Conservation (phyloP, 30 jellyfish, hydroid and myxozoan genomes). For the Aurelia coerulea region DNA sequence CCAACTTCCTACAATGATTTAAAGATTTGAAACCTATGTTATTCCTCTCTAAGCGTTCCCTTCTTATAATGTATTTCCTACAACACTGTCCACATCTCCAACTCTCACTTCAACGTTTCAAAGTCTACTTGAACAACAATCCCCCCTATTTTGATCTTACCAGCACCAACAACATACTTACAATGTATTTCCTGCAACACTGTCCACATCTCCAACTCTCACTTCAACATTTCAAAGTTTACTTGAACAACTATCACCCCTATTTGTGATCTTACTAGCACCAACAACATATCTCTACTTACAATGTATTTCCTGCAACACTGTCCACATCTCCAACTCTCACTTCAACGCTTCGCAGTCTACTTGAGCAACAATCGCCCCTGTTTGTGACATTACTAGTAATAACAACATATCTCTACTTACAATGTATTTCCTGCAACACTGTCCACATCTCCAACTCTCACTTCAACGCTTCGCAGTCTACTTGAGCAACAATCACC, state of each 20-base stretch:
- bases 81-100: conserved; percentile 26
- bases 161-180: conserved; percentile 18
- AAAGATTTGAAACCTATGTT: too few species aligned
- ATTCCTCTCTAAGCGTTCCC: not conserved
- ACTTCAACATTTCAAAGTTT: conserved; percentile 7
- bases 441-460: conserved; percentile 47
- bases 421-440: not conserved
- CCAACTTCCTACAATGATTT: too few species aligned
- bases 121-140: conserved; percentile 27
- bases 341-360: conserved; percentile 21
- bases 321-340: conserved; percentile 51
- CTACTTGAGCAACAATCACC: conserved; percentile 33
- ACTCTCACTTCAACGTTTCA: conserved; percentile 21
- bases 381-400: conserved; percentile 24
- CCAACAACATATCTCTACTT: conserved; percentile 7
- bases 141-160: conserved; percentile 22
- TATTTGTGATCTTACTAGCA: conserved; percentile 8
- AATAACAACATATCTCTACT: conserved; percentile 2
- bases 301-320: not conserved
- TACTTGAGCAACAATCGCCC: conserved; percentile 26
- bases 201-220: conserved; percentile 44
- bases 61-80: not conserved
- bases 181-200: not conserved
- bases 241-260: conserved; percentile 28
- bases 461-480: conserved; percentile 18